Evolutionary conservation across 1,140 invertebrate species (phyloP).

Genomic region (Nomia melanderi): DNA sequence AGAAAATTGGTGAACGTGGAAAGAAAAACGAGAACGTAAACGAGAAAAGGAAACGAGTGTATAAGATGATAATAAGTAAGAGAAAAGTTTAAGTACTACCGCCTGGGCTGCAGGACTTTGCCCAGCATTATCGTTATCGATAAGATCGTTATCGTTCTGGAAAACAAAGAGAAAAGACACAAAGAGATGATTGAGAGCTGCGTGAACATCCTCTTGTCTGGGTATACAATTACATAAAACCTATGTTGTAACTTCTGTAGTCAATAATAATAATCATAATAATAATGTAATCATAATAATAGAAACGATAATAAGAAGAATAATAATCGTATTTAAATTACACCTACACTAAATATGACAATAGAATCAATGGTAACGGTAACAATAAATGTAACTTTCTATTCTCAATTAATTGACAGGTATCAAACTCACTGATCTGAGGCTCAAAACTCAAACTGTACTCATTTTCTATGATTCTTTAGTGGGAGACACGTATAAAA

Average conservation of each 20-base stretch:
- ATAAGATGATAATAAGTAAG: constrained; percentile 70
- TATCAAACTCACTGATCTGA: neutral
- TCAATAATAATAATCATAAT: constrained; percentile 22
- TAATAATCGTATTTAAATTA: constrained; percentile 29
- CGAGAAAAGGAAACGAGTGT: constrained; percentile 30
- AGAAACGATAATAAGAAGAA: too few relatives aligned
- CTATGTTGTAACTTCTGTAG: constrained; percentile 27
- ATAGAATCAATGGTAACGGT: constrained; percentile 7
- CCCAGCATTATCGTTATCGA: constrained; percentile 81
- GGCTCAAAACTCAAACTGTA: constrained; percentile 37
- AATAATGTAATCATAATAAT: too few relatives aligned
- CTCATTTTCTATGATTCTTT: constrained; percentile 43
- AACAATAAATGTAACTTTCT: constrained; percentile 30
- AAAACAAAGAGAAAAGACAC: constrained; percentile 80
- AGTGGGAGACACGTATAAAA: constrained; percentile 47
- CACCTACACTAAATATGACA: constrained; percentile 41
- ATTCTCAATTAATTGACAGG: constrained; percentile 29
- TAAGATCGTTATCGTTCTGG: constrained; percentile 81
- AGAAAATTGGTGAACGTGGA: constrained; percentile 40
- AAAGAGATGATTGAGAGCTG: constrained; percentile 77
- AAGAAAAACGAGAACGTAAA: constrained; percentile 39
- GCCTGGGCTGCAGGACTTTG: constrained; percentile 81
- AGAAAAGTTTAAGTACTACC: constrained; percentile 81
- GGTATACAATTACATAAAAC: constrained; percentile 42
- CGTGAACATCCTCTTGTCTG: constrained; percentile 60